These are phyloP conservation scores for Acanthopagrus latus DNA, from an alignment of 2,797 vertebrate species.

Conservation along the genomic window DNA sequence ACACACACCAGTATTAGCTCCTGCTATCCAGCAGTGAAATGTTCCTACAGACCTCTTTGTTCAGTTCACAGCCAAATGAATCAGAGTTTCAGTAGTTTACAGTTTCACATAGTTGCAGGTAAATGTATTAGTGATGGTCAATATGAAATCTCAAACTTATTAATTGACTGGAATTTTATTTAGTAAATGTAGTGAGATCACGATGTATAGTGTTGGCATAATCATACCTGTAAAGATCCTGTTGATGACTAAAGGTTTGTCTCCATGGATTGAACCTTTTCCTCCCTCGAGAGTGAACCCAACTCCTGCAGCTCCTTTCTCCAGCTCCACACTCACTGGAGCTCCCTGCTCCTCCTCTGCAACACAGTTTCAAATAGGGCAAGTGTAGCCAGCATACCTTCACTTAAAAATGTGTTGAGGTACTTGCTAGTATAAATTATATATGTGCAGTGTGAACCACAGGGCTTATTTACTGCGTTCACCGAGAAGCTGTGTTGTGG, in stretches of 20 bases:
- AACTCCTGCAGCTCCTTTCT: slow-evolving; percentile 91
- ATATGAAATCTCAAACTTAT: not conserved
- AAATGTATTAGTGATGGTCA: not conserved
- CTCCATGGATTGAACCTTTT: slow-evolving; percentile 93
- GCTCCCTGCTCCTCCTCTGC: slow-evolving; percentile 77
- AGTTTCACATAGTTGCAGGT: not conserved
- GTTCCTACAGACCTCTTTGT: not conserved
- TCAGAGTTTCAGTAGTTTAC: not conserved
- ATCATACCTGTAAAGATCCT: slow-evolving; percentile 91
- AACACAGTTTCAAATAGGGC: not conserved
- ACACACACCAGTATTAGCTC: too few relatives aligned
- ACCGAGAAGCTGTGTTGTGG: not conserved
- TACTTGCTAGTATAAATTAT: not conserved
- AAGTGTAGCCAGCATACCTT: not conserved
- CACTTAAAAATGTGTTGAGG: not conserved
- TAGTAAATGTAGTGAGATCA: not conserved
- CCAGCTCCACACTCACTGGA: slow-evolving; percentile 82
- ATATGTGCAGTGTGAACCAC: not conserved
- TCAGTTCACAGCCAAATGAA: not conserved
- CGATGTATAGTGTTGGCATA: too few relatives aligned
- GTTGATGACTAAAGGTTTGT: slow-evolving; percentile 91
- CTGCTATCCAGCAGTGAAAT: too few relatives aligned
- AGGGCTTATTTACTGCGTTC: not conserved
- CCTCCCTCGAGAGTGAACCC: slow-evolving; percentile 97
- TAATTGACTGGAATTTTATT: not conserved